A percentile compares a stretch with the other conserved stretches of the same genome.
Evolutionary conservation across 2,113 vertebrate genomes (phyloP).

Genomic region (Caretta caretta): DNA sequence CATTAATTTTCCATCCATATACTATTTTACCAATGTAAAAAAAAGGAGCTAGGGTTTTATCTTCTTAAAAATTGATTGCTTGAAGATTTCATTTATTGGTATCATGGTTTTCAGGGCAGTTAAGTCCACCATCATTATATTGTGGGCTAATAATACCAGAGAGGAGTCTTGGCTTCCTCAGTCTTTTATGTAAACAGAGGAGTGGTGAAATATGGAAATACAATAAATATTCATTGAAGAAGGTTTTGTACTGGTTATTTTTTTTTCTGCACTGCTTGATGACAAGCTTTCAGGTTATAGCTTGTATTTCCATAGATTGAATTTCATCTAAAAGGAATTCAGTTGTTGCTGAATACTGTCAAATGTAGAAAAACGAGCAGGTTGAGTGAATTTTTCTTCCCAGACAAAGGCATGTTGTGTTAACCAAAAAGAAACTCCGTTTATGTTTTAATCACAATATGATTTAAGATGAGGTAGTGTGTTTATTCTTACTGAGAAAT

Average conservation of each 20-base stretch:
- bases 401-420: conserved; percentile 63
- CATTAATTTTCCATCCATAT: not conserved
- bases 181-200: conserved; percentile 57
- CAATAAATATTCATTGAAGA: conserved; percentile 69
- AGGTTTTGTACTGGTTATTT: conserved; percentile 20
- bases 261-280: not conserved
- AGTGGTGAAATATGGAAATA: conserved; percentile 61
- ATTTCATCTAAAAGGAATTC: conserved; percentile 65
- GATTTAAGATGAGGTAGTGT: conserved; percentile 37
- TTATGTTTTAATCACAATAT: conserved; percentile 57
- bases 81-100: conserved; percentile 45
- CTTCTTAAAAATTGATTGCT: conserved; percentile 12
- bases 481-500: conserved; percentile 35
- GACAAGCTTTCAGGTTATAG: conserved; percentile 65
- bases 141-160: conserved; percentile 54
- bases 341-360: conserved; percentile 52
- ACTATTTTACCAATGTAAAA: not conserved
- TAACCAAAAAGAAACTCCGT: conserved; percentile 53
- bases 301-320: conserved; percentile 46
- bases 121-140: conserved; percentile 36
- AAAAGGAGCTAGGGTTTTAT: not conserved
- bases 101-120: conserved; percentile 52
- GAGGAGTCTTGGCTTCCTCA: conserved; percentile 47
- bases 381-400: not conserved
- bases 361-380: conserved; percentile 59